These are phyloP conservation scores for Raja brachyura DNA, from an alignment of 2,113 vertebrate species.

Conservation along the genomic window DNA sequence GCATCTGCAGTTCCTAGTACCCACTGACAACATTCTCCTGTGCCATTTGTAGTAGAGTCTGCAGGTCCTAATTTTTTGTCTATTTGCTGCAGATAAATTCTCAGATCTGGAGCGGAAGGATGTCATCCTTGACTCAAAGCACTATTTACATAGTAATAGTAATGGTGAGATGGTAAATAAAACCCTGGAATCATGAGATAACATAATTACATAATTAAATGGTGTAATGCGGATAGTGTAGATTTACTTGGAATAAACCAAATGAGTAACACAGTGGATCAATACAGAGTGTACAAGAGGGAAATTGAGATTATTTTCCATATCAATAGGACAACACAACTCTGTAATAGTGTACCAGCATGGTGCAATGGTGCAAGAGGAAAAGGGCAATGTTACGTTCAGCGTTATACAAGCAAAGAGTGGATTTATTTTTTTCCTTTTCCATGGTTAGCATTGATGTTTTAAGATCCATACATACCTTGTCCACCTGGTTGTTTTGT, in stretches of 20 bases:
- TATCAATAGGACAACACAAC: background rate
- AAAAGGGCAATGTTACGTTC: background rate
- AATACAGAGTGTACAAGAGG: no score
- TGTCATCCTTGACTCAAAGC: no score
- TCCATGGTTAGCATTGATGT: background rate
- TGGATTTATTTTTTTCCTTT: background rate
- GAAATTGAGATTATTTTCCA: background rate
- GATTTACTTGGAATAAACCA: background rate
- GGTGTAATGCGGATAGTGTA: background rate
- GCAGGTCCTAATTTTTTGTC: no score
- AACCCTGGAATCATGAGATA: background rate
- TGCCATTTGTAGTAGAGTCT: no score
- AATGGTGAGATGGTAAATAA: background rate
- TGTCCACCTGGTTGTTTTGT: constrained; percentile 62
- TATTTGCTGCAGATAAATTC: no score
- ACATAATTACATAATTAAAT: constrained; percentile 3
- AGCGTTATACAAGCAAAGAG: background rate
- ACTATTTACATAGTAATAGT: no score
- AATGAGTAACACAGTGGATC: background rate
- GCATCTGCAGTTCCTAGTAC: no score
- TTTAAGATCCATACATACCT: constrained; percentile 56
- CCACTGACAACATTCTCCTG: no score
- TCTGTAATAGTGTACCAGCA: background rate
- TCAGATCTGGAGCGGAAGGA: no score
- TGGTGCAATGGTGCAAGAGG: no score